Conservation (phyloP, 2,113 vertebrate genomes). For the Polypterus bichir region DNA sequence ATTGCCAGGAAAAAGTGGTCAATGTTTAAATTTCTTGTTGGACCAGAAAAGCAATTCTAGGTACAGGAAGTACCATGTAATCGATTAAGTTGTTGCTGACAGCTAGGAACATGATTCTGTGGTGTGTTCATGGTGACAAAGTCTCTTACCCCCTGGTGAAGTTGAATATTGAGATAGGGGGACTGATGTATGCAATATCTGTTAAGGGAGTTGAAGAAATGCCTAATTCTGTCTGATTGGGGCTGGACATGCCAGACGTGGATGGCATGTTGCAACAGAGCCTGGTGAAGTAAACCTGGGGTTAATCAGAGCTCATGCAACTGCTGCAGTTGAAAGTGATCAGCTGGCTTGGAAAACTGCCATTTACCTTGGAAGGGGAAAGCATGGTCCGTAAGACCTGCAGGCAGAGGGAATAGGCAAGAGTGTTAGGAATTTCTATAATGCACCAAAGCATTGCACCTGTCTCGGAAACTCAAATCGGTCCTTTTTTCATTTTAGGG, state of each 20-base stretch:
- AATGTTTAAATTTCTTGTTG: no score
- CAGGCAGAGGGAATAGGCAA: not conserved
- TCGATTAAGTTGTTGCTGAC: not conserved
- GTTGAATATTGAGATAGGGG: not conserved
- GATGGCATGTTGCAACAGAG: not conserved
- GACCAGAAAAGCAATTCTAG: not conserved
- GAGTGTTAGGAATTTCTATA: not conserved
- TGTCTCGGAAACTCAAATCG: not conserved
- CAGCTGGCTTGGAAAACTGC: not conserved
- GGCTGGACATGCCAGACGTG: not conserved
- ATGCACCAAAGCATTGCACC: no score
- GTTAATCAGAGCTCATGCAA: not conserved
- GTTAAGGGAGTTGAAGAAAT: not conserved
- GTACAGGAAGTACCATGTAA: not conserved
- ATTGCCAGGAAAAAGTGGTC: not conserved
- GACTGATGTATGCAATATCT: not conserved
- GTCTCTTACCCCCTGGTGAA: not conserved
- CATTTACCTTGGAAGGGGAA: not conserved
- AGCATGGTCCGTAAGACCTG: not conserved
- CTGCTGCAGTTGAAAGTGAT: not conserved
- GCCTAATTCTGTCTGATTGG: not conserved
- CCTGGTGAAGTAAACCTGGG: not conserved
- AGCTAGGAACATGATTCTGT: not conserved
- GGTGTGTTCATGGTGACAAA: constrained; percentile 9
- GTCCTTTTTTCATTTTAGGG: not conserved